These are phyloP conservation scores for Metridium senile DNA, from an alignment of 92 coral and sea anemone genomes.

Conservation along the genomic window DNA sequence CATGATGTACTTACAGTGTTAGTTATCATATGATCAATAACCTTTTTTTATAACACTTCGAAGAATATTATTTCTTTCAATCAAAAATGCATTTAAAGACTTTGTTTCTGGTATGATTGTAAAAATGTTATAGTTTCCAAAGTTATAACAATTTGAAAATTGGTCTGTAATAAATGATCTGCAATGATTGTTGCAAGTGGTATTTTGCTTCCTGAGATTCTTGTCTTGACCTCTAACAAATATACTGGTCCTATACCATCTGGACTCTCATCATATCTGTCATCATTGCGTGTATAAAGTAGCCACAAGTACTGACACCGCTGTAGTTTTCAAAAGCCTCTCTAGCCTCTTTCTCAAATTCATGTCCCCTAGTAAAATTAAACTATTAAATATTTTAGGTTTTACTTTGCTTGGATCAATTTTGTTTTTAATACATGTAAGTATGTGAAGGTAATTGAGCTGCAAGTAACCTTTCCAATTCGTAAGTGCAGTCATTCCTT, in stretches of 20 bases:
- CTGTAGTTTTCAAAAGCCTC: conserved; percentile 29
- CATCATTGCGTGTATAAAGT: conserved; percentile 47
- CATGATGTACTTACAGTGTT: conserved; percentile 34
- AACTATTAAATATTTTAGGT: conserved; percentile 49
- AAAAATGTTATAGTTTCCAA: conserved; percentile 48
- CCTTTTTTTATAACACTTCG: conserved; percentile 40
- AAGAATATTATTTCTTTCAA: conserved; percentile 54
- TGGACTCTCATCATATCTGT: conserved; percentile 54
- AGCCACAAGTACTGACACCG: conserved; percentile 45
- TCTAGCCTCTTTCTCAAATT: conserved; percentile 45
- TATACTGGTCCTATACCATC: conserved; percentile 60
- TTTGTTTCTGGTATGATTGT: conserved; percentile 55
- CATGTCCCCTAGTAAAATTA: conserved; percentile 40
- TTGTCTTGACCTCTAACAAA: conserved; percentile 49
- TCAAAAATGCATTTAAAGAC: conserved; percentile 36
- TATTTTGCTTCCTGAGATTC: conserved; percentile 45
- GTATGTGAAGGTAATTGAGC: conserved; percentile 37
- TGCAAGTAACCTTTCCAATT: conserved; percentile 54
- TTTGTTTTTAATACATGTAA: conserved; percentile 46
- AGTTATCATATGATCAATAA: conserved; percentile 58
- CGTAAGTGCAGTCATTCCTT: conserved; percentile 36
- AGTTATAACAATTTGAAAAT: conserved; percentile 47
- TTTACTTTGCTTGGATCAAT: conserved; percentile 51
- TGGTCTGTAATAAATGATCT: conserved; percentile 48
- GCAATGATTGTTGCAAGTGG: conserved; percentile 41